phyloP scores from a whole-genome alignment of 2,888 invertebrate species.

The Nomada ferruginata region DNA sequence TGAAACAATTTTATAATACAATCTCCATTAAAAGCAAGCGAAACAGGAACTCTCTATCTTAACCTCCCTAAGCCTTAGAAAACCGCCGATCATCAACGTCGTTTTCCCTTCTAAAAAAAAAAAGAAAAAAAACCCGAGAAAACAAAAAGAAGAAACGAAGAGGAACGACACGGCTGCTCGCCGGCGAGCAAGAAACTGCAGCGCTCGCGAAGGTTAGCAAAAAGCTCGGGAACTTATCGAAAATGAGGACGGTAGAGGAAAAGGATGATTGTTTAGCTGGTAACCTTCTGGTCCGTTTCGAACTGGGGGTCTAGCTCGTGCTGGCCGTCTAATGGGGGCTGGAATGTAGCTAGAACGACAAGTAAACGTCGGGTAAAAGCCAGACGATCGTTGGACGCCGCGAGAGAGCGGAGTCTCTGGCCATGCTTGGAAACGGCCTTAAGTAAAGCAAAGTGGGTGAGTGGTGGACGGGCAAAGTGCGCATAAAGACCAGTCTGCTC shows the following conservation, averaged over 20 bases:
- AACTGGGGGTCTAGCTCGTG: constrained; percentile 40
- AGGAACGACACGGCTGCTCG: constrained; percentile 13
- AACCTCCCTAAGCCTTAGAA: neutral
- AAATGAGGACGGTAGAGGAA: constrained; percentile 50
- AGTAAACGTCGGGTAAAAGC: constrained; percentile 77
- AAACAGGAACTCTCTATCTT: neutral
- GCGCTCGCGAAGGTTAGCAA: constrained; percentile 44
- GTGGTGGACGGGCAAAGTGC: constrained; percentile 69
- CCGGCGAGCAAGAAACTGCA: constrained; percentile 3
- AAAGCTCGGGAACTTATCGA: constrained; percentile 60
- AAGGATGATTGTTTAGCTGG: constrained; percentile 66
- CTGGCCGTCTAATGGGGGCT: constrained; percentile 75
- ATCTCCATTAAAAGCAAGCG: too few species aligned
- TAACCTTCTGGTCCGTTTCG: constrained; percentile 12
- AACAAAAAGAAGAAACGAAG: neutral
- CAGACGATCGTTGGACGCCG: constrained; percentile 49
- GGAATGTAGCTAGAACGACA: constrained; percentile 75
- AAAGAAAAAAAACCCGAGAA: neutral
- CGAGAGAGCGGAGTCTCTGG: constrained; percentile 35
- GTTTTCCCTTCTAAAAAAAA: neutral
- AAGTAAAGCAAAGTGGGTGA: constrained; percentile 80
- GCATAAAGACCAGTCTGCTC: constrained; percentile 68
- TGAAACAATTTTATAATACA: too few species aligned
- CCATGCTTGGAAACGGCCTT: constrained; percentile 64
- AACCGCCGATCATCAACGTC: constrained; percentile 12